These are phyloP conservation scores for Rhizomys pruinosus DNA, from an alignment of 2,113 vertebrate genomes.

Conservation along the genomic window DNA sequence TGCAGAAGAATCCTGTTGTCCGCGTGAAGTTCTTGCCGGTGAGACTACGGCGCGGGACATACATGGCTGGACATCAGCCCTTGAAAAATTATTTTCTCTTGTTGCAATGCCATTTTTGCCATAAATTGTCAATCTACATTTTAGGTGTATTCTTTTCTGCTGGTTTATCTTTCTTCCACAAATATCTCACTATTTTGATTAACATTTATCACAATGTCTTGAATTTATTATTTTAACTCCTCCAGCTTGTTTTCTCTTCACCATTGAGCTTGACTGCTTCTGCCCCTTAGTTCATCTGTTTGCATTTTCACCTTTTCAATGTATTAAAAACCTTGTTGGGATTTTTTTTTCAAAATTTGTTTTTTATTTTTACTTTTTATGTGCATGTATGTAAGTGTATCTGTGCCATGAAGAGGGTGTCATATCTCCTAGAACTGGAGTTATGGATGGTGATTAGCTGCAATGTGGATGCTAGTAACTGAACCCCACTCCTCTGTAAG, in stretches of 20 bases:
- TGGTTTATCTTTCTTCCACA: background rate
- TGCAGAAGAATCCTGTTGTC: too few relatives aligned
- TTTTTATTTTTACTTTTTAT: too few relatives aligned
- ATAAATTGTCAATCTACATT: background rate
- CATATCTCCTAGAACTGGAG: too few relatives aligned
- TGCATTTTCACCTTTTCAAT: background rate
- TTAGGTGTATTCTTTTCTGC: background rate
- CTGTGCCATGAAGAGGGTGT: too few relatives aligned
- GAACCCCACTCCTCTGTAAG: too few relatives aligned
- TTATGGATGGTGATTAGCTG: too few relatives aligned
- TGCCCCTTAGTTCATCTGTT: background rate
- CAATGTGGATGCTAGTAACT: too few relatives aligned
- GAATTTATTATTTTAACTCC: background rate
- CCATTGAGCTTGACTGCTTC: background rate
- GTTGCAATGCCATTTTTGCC: background rate
- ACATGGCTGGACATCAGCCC: too few relatives aligned
- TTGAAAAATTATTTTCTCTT: background rate
- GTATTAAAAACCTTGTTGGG: background rate
- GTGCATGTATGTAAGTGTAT: too few relatives aligned
- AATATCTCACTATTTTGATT: background rate
- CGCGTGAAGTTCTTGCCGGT: too few relatives aligned
- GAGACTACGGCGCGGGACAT: too few relatives aligned
- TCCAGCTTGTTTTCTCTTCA: background rate
- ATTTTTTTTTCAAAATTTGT: too few relatives aligned
- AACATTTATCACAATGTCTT: background rate